Evolutionary conservation across 2,797 vertebrate genomes (phyloP), one percentile per base, ranked within the genome.

Genomic region (Prunella strophiata): DNA sequence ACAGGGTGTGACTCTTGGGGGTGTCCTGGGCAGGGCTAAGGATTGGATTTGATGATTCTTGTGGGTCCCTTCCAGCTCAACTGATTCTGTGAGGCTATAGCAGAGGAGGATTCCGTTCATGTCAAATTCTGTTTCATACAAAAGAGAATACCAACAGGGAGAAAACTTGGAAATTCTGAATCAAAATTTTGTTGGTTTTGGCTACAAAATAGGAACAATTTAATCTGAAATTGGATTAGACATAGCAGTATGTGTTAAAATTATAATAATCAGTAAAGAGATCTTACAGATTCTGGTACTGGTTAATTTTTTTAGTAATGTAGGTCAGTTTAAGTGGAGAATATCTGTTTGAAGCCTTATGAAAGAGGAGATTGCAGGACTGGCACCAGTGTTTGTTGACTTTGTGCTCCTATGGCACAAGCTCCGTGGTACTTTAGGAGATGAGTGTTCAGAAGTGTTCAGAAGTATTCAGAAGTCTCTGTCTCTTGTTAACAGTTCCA

Each of bases 371-470:
- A 79, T 32, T 38, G 8, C 7, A 42, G 48, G 26, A 32, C 3
- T 73, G 16, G 3, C 25, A 17, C 4, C 20, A 11, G 36, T 11
- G 2, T 65, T 43, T 48, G 19, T 43, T 8, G 6, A 21, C 14
- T 58, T 75, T 21, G 9, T 78, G 34, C 38, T 71, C 21, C 27
- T 23, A 14, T 13, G 48, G 32, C 18, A 17, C 23, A 54, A 51
- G 38, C 3, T 38, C 36, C 36, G 8, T 26, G 11, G 9, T 42
- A 13, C n/a, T 40, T 68, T 15, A 6, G 52, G 30, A 59, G 29
- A 4, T 1, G 52, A n/a, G n/a, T n/a, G n/a, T n/a, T n/a, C n/a
- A n/a, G n/a, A n/a, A 66, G 9, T 5, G 3, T 38, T 66, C 29
- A 73, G 32, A 61, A 16, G 5, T 32, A 10, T 52, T 43, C 38